Conservation (phyloP, 2,797 vertebrate genomes). For the Sebastes wilsoni region DNA sequence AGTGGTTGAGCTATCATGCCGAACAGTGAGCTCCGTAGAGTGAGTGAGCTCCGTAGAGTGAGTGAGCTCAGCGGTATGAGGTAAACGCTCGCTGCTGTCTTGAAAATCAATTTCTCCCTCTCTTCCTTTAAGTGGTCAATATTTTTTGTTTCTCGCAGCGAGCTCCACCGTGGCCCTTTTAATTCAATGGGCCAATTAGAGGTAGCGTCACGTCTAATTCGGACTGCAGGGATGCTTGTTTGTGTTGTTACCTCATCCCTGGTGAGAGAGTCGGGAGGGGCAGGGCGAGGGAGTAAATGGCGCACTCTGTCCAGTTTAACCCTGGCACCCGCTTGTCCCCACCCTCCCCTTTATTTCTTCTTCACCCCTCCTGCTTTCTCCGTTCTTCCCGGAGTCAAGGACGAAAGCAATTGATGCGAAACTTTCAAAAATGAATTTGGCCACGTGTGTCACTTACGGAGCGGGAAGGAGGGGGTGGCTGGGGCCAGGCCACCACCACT, state of each 20-base stretch:
- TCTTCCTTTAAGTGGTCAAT: conserved; percentile 96
- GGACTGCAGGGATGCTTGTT: conserved; percentile 84
- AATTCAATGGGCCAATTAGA: conserved; percentile 97
- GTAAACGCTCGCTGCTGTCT: conserved; percentile 84
- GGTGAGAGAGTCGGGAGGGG: conserved; percentile 47
- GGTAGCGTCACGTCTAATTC: conserved; percentile 93
- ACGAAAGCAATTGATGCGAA: conserved; percentile 93
- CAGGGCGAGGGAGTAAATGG: conserved; percentile 21
- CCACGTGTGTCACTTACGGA: conserved; percentile 88
- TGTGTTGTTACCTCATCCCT: conserved; percentile 93
- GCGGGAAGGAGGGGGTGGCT: conserved; percentile 62
- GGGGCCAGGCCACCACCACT: conserved; percentile 84
- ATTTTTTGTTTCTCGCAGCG: conserved; percentile 90
- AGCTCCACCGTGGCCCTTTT: conserved; percentile 86
- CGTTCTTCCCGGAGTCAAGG: conserved; percentile 92
- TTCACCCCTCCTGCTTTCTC: conserved; percentile 56
- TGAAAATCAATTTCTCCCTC: conserved; percentile 92
- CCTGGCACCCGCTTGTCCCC: conserved; percentile 43
- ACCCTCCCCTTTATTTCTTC: conserved; percentile 37
- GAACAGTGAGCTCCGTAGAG: conserved; percentile 63
- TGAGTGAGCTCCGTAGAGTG: conserved; percentile 67
- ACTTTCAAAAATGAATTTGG: conserved; percentile 97
- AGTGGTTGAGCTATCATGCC: conserved; percentile 26
- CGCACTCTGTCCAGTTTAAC: conserved; percentile 63
- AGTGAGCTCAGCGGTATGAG: conserved; percentile 81